Evolutionary conservation across 1,140 invertebrate species (phyloP), one percentile per base, ranked within the genome.

Genomic region (Anagrus nilaparvatae): DNA sequence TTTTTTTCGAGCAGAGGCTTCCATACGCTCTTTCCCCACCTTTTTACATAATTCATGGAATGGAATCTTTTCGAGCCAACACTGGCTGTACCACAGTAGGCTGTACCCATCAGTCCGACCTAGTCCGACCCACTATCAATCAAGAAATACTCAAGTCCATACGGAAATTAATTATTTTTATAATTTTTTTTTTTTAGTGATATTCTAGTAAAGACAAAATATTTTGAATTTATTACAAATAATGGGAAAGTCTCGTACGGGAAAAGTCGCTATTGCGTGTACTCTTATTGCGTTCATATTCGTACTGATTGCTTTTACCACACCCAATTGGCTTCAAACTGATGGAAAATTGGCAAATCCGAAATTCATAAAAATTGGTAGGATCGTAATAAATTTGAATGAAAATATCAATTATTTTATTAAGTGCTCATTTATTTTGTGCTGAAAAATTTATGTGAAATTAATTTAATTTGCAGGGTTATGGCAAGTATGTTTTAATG

Each of bases 401-500:
- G 27, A 25, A 33, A 32, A 19, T 16, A 29, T 34, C 13, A 33
- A 7, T 36, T n/a, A 19, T 31, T 16, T 23, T 35, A 29, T 3
- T 2, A 12, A 30, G 19, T 38, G 21, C 27, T 12, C 19, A 28
- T 37, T 19, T 30, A 39, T 43, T 18, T 33, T 33, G 9, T 33
- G 13, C 24, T 27, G 12, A 27, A 27, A 7, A 27, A 27, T 27
- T 20, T 17, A 34, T 25, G 17, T 41, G 17, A 24, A 19, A 34
- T 34, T n/a, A 7, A 12, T 34, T 23, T 35, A 18, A n/a, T 29
- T 76, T 75, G 29, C 60, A 89, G 91, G 91, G 32, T 67, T 95
- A n/a, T 95, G 91, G 91, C 78, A 89, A 61, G 87, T 91, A 1
- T 95, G 91, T 60, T 89, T 95, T 47, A 73, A 81, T 51, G 74